Percentiles rank a stretch among this genome's conserved stretches.
phyloP scores from a whole-genome alignment of 2,797 vertebrate species.

The Macrochelys suwanniensis region DNA sequence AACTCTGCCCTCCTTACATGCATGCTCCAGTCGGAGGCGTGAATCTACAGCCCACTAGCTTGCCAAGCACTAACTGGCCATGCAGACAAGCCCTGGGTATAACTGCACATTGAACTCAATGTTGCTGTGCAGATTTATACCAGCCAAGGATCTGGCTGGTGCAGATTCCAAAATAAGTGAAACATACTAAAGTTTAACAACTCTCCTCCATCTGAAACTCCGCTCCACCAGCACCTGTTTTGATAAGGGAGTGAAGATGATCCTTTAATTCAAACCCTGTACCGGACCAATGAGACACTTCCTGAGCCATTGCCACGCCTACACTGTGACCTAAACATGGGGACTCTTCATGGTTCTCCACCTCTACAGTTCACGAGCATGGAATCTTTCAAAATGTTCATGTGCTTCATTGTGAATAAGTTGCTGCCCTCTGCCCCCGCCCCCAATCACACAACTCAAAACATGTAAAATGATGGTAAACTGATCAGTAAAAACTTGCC shows the following conservation, averaged over 20 bases:
- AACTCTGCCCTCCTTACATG: background rate
- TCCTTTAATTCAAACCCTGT: background rate
- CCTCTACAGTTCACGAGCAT: slow-evolving; percentile 46
- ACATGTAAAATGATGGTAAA: too few relatives aligned
- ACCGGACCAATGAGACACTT: background rate
- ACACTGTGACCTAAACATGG: background rate
- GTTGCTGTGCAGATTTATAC: slow-evolving; percentile 4
- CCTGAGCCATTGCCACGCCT: background rate
- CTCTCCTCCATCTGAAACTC: background rate
- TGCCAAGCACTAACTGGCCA: background rate
- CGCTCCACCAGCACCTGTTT: background rate
- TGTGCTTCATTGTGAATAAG: slow-evolving; percentile 57
- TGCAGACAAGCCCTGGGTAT: background rate
- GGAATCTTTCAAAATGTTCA: slow-evolving; percentile 42
- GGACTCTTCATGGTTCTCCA: background rate
- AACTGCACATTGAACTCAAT: slow-evolving; percentile 1
- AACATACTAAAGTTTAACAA: slow-evolving; percentile 16
- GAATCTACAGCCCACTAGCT: too few relatives aligned
- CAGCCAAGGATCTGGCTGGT: background rate
- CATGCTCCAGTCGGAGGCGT: background rate
- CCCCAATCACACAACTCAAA: slow-evolving; percentile 38
- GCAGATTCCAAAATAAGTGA: background rate
- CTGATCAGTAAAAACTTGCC: background rate
- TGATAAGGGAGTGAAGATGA: background rate
- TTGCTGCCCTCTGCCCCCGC: slow-evolving; percentile 19